Percentiles rank a stretch among this genome's conserved stretches.
phyloP scores from a whole-genome alignment of 2,888 invertebrate genomes.

The Amiota mariae region DNA sequence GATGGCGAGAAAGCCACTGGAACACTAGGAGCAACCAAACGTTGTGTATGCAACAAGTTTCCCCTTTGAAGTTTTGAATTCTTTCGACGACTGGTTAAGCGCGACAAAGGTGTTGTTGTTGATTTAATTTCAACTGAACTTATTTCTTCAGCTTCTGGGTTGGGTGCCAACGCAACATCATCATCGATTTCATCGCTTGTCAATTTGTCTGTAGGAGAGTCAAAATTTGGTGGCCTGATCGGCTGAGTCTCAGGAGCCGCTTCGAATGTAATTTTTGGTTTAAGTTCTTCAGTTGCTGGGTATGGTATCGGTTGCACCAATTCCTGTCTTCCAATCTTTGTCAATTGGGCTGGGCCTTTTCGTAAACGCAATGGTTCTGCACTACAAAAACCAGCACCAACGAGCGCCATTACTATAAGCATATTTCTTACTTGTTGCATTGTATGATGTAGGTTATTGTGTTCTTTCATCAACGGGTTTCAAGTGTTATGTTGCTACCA shows the following conservation, averaged over 20 bases:
- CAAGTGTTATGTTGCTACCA: neutral
- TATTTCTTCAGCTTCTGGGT: neutral
- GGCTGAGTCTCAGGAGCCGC: neutral
- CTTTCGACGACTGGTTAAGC: neutral
- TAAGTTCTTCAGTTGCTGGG: neutral
- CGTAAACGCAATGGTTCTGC: conserved; percentile 43
- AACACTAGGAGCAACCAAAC: no score
- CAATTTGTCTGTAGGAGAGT: neutral
- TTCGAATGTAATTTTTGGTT: neutral
- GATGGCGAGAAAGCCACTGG: no score
- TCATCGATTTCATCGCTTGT: neutral
- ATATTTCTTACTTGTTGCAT: conserved; percentile 31
- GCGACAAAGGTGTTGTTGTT: neutral
- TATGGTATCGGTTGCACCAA: neutral
- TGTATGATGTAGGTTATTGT: conserved; percentile 33
- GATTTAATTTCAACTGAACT: neutral
- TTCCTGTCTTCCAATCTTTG: no score
- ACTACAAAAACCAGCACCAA: conserved; percentile 33
- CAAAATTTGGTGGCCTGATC: neutral
- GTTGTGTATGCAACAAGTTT: no score
- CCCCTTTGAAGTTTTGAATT: no score
- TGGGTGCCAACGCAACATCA: neutral
- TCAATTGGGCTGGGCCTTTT: neutral
- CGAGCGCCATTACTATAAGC: conserved; percentile 40
- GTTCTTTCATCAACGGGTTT: neutral